These are phyloP conservation scores for Papilio polytes DNA, from an alignment of 1,140 invertebrate genomes.

Conservation along the genomic window DNA sequence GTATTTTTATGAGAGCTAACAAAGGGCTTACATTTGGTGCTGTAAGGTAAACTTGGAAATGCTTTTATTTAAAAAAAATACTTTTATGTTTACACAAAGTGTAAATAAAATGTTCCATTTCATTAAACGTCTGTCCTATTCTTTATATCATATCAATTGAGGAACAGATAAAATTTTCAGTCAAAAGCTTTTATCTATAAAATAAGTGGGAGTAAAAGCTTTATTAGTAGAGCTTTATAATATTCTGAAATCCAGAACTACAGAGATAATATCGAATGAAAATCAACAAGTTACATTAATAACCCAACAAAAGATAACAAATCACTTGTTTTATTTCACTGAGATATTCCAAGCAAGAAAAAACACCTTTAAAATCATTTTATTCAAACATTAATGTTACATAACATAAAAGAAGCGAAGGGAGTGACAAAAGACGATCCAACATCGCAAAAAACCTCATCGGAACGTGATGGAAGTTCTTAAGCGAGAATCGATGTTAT, in stretches of 20 bases:
- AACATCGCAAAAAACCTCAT: conserved; percentile 21
- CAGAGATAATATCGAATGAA: not conserved
- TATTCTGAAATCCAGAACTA: no score
- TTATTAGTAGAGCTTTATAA: no score
- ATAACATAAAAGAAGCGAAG: conserved; percentile 4
- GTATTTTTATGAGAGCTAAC: conserved; percentile 12
- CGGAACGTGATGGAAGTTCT: conserved; percentile 23
- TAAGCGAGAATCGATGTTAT: conserved; percentile 38
- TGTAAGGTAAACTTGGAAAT: not conserved
- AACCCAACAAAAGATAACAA: not conserved
- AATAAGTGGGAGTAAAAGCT: no score
- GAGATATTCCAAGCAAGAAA: not conserved
- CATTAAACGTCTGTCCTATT: not conserved
- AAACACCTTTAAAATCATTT: not conserved
- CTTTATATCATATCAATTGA: not conserved
- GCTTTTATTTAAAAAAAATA: not conserved
- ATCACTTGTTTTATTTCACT: not conserved
- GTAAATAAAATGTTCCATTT: not conserved
- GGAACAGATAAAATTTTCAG: no score
- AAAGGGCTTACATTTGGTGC: conserved; percentile 9
- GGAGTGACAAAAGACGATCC: conserved; percentile 21
- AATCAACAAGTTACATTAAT: not conserved
- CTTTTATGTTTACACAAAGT: not conserved
- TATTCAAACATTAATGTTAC: not conserved
- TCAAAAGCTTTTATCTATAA: no score